These are phyloP conservation scores for Platypus cylindrus DNA, from an alignment of 2,888 invertebrate species.

Conservation along the genomic window DNA sequence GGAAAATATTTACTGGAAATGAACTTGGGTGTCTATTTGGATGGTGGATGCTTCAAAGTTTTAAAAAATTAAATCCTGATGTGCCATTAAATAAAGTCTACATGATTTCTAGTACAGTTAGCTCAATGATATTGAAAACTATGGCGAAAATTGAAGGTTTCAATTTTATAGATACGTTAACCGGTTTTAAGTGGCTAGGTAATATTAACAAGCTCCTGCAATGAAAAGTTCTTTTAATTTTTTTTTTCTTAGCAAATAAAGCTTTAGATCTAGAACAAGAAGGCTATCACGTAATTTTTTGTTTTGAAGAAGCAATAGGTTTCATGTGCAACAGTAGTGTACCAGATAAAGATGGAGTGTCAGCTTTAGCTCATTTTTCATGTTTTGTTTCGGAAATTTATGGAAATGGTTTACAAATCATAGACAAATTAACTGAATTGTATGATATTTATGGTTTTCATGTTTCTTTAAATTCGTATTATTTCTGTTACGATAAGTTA, in stretches of 20 bases:
- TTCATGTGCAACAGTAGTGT: conserved; percentile 88
- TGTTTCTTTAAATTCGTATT: conserved; percentile 78
- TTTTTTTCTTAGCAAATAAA: conserved; percentile 48
- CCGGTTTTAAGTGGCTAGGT: conserved; percentile 99
- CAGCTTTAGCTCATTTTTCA: conserved; percentile 69
- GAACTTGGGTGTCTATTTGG: conserved; percentile 88
- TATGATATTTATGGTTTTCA: conserved; percentile 84
- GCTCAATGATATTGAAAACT: conserved; percentile 82
- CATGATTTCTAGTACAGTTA: conserved; percentile 88
- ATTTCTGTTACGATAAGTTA: conserved; percentile 63
- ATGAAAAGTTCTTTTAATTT: neutral
- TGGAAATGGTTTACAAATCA: conserved; percentile 43
- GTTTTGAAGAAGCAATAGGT: conserved; percentile 97
- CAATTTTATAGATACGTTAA: conserved; percentile 75
- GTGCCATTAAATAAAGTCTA: conserved; percentile 50
- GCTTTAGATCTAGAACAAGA: conserved; percentile 55
- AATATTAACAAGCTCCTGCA: conserved; percentile 9
- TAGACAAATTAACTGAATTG: conserved; percentile 56
- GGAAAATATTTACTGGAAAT: conserved; percentile 91
- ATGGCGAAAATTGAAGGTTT: conserved; percentile 72
- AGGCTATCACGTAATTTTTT: conserved; percentile 74
- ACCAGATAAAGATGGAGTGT: conserved; percentile 93
- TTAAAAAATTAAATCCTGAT: conserved; percentile 38
- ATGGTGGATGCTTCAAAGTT: conserved; percentile 76
- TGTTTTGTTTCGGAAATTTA: conserved; percentile 64